A percentile compares a stretch with the other conserved stretches of the same genome.
phyloP scores from a whole-genome alignment of 1,140 invertebrate species.

The Cydia splendana region DNA sequence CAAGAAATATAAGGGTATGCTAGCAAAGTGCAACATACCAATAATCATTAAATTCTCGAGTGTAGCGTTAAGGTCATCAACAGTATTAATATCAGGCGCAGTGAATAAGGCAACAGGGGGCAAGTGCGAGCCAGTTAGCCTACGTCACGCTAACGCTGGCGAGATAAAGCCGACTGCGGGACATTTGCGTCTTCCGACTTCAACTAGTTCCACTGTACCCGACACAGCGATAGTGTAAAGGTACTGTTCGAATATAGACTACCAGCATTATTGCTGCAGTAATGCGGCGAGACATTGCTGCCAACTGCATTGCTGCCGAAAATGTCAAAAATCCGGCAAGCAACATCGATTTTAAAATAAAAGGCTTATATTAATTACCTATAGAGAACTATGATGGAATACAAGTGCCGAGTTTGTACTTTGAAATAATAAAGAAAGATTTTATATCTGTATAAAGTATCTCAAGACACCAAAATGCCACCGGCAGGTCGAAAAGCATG shows the following conservation, averaged over 20 bases:
- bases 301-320: too few species aligned
- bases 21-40: not conserved
- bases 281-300: too few species aligned
- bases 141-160: not conserved
- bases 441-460: not conserved
- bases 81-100: not conserved
- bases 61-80: not conserved
- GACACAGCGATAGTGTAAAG: not conserved
- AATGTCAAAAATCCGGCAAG: too few species aligned
- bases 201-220: slow-evolving; percentile 30
- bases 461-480: not conserved
- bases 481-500: not conserved
- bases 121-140: not conserved
- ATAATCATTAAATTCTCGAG: slow-evolving; percentile 5
- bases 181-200: slow-evolving; percentile 40
- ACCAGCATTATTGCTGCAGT: too few species aligned
- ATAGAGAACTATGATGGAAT: too few species aligned
- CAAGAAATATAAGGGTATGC: too few species aligned
- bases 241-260: too few species aligned
- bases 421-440: not conserved
- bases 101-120: not conserved
- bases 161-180: slow-evolving; percentile 36
- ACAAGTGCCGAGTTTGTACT: too few species aligned
- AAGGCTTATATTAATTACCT: not conserved
- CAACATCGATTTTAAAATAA: too few species aligned